Base-by-base conservation (phyloP, 2,888 invertebrate species). In the Lasioglossum morio region DNA sequence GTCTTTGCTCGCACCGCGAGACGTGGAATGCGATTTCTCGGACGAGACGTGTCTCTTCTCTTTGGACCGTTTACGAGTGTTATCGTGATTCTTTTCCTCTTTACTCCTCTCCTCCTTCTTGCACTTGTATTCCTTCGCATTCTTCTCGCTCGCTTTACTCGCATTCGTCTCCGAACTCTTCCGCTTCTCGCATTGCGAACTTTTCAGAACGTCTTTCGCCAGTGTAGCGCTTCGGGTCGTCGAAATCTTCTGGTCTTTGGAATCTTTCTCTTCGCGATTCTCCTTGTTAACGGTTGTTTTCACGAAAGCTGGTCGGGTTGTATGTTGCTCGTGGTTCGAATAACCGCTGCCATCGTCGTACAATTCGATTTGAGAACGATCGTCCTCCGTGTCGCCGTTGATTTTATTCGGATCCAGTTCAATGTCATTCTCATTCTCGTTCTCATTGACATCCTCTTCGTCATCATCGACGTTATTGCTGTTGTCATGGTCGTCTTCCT, bases 11-110 rank as follows among this genome's bases (percentile, higher is more conserved):
- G 12, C 77, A 72, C 81, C 79, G 40, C 72, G 69, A 27, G 92
- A 91, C 7, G 76, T 85, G 23, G 81, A 83, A 23, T 27, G 72
- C 34, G 88, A 40, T 66, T 79, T 70, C 72, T 89, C 77, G 60
- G 37, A 88, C 7, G 87, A 89, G 23, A 82, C 79, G n/a, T 78
- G 84, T 4, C 69, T 37, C 34, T 27, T 80, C 8, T 82, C 77
- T 72, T 87, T 87, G 57, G 75, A 72, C 5, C 23, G 88, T 82
- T 82, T 89, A 37, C 70, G 87, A 80, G 89, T 88, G 43, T 77
- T 82, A 77, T 85, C 77, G 16, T 89, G 86, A 84, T 87, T 86
- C 63, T 83, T 89, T 75, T 53, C 82, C 63, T 82, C 81, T 57
- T 77, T 87, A 19, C 63, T 83, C 79, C 76, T 84, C 48, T 34